A percentile compares a stretch with the other conserved stretches of the same genome.
Evolutionary conservation across 2,888 invertebrate species (phyloP).

Genomic region (Heliconius ismenius): DNA sequence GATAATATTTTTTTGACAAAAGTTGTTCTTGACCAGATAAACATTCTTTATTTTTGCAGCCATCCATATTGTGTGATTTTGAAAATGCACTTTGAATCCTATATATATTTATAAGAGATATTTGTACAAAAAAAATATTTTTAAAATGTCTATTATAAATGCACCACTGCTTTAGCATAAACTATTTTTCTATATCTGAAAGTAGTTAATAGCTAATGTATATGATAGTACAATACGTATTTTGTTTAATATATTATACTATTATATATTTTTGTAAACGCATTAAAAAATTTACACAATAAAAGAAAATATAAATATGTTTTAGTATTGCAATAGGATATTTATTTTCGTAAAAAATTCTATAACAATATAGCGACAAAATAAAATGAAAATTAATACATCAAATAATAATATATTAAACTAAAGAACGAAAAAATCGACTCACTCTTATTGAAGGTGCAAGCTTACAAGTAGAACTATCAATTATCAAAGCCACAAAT

Average conservation of each 20-base stretch:
- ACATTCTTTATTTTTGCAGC: conserved; percentile 56
- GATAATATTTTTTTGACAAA: conserved; percentile 68
- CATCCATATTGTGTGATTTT: conserved; percentile 52
- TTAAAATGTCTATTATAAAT: conserved; percentile 11
- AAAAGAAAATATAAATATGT: neutral
- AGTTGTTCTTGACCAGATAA: conserved; percentile 50
- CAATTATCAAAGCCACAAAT: conserved; percentile 2
- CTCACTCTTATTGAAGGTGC: conserved; percentile 1
- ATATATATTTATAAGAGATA: conserved; percentile 2
- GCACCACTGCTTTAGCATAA: conserved; percentile 30
- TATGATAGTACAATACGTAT: neutral
- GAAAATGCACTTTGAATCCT: conserved; percentile 20
- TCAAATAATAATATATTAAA: neutral
- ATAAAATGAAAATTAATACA: neutral
- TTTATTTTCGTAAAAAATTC: neutral
- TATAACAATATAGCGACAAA: neutral
- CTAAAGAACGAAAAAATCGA: conserved; percentile 11
- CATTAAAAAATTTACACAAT: neutral
- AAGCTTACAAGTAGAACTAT: neutral
- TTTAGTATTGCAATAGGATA: neutral
- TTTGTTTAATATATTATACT: neutral
- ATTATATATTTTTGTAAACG: neutral
- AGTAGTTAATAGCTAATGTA: conserved; percentile 17
- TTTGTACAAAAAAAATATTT: conserved; percentile 14
- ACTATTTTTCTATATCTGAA: conserved; percentile 13